Percentiles rank a stretch among this genome's conserved stretches.
phyloP scores from a whole-genome alignment of 2,888 invertebrate species.

The Epistrophe eligans region DNA sequence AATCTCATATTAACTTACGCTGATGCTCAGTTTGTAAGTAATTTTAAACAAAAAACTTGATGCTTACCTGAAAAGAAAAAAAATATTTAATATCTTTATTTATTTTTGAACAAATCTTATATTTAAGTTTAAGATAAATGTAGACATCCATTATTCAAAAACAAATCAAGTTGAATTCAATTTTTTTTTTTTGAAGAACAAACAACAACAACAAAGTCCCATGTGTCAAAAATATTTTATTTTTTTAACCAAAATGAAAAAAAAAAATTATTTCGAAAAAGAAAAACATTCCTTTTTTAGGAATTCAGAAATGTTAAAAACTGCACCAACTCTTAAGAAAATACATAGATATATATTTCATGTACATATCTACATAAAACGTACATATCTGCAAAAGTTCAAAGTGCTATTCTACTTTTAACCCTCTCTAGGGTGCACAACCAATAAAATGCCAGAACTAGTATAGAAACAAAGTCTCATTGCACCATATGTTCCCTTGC shows the following conservation, averaged over 20 bases:
- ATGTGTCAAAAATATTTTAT: constrained; percentile 37
- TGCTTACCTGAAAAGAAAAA: constrained; percentile 66
- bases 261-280: constrained; percentile 8
- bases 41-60: background rate
- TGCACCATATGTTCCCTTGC: constrained; percentile 69
- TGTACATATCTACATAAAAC: background rate
- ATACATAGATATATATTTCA: background rate
- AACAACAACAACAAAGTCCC: background rate
- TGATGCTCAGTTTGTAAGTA: background rate
- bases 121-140: background rate
- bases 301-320: constrained; percentile 30
- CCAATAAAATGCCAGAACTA: constrained; percentile 55
- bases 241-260: constrained; percentile 5
- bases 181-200: background rate
- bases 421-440: constrained; percentile 55
- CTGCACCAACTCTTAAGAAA: background rate
- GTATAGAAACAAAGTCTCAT: constrained; percentile 54
- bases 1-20: background rate
- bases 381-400: constrained; percentile 31
- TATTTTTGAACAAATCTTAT: too few species aligned
- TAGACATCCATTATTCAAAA: constrained; percentile 8
- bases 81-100: constrained; percentile 27
- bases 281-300: constrained; percentile 25
- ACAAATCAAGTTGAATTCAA: constrained; percentile 28
- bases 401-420: constrained; percentile 42